phyloP scores from a whole-genome alignment of 2,888 invertebrate species.

The Orgyia antiqua region DNA sequence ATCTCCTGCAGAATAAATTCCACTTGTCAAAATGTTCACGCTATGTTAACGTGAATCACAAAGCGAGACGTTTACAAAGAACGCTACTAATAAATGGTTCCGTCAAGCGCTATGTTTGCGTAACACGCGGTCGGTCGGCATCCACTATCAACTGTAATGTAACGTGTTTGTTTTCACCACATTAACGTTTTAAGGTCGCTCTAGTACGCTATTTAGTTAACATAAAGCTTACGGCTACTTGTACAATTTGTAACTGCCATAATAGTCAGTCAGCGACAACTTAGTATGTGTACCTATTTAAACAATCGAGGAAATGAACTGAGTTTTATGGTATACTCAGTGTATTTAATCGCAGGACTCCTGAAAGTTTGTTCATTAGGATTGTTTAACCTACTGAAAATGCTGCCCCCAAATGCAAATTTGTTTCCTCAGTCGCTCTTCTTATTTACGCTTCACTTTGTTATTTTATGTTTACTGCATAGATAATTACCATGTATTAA shows the following conservation, averaged over 20 bases:
- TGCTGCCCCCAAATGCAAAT: slow-evolving; percentile 30
- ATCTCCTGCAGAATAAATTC: slow-evolving; percentile 62
- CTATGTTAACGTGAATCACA: slow-evolving; percentile 63
- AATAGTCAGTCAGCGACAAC: too few species aligned
- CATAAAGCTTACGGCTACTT: too few species aligned
- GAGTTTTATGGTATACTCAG: slow-evolving; percentile 27
- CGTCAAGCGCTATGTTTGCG: slow-evolving; percentile 58
- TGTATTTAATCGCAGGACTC: slow-evolving; percentile 33
- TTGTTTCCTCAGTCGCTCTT: slow-evolving; percentile 18
- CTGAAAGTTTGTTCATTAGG: slow-evolving; percentile 46
- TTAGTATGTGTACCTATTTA: too few species aligned
- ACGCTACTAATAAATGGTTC: slow-evolving; percentile 66
- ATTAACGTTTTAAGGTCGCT: too few species aligned
- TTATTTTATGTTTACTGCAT: neutral
- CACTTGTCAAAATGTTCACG: slow-evolving; percentile 71
- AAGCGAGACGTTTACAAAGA: slow-evolving; percentile 70
- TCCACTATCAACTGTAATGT: slow-evolving; percentile 46
- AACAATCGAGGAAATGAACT: slow-evolving; percentile 19
- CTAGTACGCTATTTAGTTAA: too few species aligned
- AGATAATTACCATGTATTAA: too few species aligned
- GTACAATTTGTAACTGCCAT: too few species aligned
- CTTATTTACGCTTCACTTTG: slow-evolving; percentile 4
- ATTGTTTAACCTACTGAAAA: slow-evolving; percentile 37
- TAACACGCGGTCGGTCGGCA: slow-evolving; percentile 49
- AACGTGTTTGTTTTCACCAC: slow-evolving; percentile 37